Conservation (phyloP, 2,888 invertebrate genomes). For the Macrosiphum euphorbiae region DNA sequence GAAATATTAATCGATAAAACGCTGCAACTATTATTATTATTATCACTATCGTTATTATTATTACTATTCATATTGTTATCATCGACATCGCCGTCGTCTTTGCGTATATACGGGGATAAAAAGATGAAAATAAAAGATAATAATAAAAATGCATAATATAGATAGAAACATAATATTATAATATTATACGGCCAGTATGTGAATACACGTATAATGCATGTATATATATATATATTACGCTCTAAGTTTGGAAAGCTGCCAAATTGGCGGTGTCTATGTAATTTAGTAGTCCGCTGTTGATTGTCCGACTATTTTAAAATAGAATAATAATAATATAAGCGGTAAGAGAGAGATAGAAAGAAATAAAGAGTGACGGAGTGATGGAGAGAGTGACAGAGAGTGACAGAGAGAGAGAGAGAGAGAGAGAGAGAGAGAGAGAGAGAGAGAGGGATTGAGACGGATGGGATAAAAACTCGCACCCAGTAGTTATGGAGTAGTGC, state of each 20-base stretch:
- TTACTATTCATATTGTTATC: slow-evolving; percentile 21
- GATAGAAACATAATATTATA: not conserved
- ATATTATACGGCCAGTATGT: not conserved
- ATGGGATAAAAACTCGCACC: slow-evolving; percentile 46
- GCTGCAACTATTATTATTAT: not conserved
- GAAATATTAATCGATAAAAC: not conserved
- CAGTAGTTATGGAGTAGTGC: slow-evolving; percentile 22
- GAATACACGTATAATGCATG: not conserved
- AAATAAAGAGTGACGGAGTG: not conserved
- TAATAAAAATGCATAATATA: not conserved
- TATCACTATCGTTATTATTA: slow-evolving; percentile 3
- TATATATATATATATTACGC: slow-evolving; percentile 3
- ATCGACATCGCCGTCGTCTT: not conserved
- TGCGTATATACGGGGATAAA: not conserved
- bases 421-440: not conserved
- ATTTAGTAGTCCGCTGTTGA: slow-evolving; percentile 58
- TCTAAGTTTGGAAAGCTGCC: slow-evolving; percentile 61
- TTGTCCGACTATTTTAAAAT: slow-evolving; percentile 62
- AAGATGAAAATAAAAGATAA: slow-evolving; percentile 8
- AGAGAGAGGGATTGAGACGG: not conserved
- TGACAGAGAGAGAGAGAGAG: not conserved
- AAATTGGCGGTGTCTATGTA: slow-evolving; percentile 58
- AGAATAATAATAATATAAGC: slow-evolving; percentile 47
- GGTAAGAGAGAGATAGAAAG: not conserved
- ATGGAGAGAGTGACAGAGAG: not conserved